Evolutionary conservation across 2,797 vertebrate species (phyloP), one percentile per base, ranked within the genome.

Genomic region (Sebastes cheni): DNA sequence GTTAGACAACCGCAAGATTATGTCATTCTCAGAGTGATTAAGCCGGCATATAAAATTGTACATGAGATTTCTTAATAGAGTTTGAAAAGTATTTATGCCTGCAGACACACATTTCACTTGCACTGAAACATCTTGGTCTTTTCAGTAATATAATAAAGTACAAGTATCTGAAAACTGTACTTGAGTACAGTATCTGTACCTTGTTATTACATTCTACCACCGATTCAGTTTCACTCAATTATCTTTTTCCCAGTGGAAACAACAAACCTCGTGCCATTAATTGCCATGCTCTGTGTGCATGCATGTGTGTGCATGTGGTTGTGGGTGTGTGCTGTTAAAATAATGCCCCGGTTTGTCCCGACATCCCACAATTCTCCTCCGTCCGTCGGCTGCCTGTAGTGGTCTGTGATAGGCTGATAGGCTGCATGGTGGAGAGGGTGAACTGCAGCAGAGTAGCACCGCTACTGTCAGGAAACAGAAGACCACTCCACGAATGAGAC

Each of bases 301-400:
- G 14, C 56, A 29, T 5, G 54, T 4, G 54, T 11, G 25, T 32
- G 29, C 1, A 66, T 8, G 60, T 29, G 52, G 34, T 54, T 27
- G 50, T n/a, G 27, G 72, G 73, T 32, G 69, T 8, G 75, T 56
- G 67, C 55, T 76, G 71, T 55, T 85, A 22, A 86, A 88, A 91
- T 89, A 91, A 91, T 75, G 75, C 73, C 77, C 83, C 85, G 90
- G 92, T 88, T 93, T 93, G 92, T 94, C 74, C 81, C 70, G 65
- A 83, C 92, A 91, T 94, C 93, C 94, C 94, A 95, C 90, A 92
- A 93, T 94, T 78, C 92, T 88, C 10, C 87, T 32, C 30, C 30
- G 30, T 83, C 39, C 39, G 39, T 42, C 39, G 39, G 39, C 39
- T 42, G 39, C 39, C 39, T 42, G 39, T 42, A 42, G 39, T 42